Conservation (phyloP, 2,888 invertebrate genomes). For the Pelosia muscerda region DNA sequence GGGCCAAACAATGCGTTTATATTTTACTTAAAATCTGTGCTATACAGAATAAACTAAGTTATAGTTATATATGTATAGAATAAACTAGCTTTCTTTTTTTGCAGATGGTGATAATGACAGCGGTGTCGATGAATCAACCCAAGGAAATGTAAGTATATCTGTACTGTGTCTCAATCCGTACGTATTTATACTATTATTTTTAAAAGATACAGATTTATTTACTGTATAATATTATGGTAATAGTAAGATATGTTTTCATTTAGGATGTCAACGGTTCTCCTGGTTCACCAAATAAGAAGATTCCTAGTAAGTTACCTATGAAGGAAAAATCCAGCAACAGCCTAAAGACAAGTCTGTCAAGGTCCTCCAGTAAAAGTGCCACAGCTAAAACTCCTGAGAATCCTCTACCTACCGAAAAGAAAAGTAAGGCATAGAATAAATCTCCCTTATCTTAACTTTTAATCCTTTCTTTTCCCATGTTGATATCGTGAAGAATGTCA, state of each 20-base stretch:
- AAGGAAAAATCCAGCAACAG: constrained; percentile 83
- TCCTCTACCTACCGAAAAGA: constrained; percentile 87
- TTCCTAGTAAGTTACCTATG: constrained; percentile 86
- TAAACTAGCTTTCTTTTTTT: constrained; percentile 55
- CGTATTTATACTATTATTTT: not conserved
- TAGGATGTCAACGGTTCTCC: constrained; percentile 90
- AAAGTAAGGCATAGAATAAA: constrained; percentile 92
- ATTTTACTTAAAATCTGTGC: constrained; percentile 5
- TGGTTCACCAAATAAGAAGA: constrained; percentile 91
- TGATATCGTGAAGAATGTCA: too few species aligned
- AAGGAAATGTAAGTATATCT: constrained; percentile 90
- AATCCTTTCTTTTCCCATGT: not conserved
- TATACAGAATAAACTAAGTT: too few species aligned
- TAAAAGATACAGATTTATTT: not conserved
- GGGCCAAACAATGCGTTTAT: constrained; percentile 63
- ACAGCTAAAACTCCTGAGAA: constrained; percentile 91
- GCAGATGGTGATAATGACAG: constrained; percentile 95
- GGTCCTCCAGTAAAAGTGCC: constrained; percentile 88
- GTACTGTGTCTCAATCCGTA: not conserved
- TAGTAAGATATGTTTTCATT: not conserved
- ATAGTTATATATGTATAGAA: too few species aligned
- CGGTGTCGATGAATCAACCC: constrained; percentile 93
- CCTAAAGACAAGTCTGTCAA: constrained; percentile 82
- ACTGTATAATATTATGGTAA: not conserved
- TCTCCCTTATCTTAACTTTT: constrained; percentile 22